Evolutionary conservation across 2,888 invertebrate species (phyloP), one percentile per base, ranked within the genome.

Genomic region (Mactromeris polynyma): DNA sequence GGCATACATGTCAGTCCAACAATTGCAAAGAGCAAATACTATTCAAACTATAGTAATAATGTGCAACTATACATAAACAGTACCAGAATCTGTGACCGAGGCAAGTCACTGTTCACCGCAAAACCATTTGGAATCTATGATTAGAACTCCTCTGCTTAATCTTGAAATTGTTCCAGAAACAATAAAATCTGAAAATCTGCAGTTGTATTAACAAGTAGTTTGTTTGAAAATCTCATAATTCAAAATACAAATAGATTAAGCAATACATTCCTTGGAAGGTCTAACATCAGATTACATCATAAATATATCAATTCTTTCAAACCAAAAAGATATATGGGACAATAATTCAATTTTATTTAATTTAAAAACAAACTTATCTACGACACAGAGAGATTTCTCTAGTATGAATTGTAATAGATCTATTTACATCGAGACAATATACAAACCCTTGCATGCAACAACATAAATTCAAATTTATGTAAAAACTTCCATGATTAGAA

Each of bases 251-350:
- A 7, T 9, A 64, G 58, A 64, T 64, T 64, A 7, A 64, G 26
- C 58, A 64, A 64, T 64, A 64, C n/a, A 64, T 64, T 64, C 58
- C 58, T 26, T 64, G n/a, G 58, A 54, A 54, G 19, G 54, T 21
- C 0, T 26, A 9, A 36, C 17, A 73, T 36, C 73, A 33, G 73
- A 73, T 73, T 36, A 36, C 73, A 36, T 14, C 73, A 73, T 73
- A 73, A 36, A 73, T 73, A 36, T 73, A 73, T 73, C 31, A 73
- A 73, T 73, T 33, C 73, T 33, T 33, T 73, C 73, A 33, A 73
- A 73, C 73, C 17, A 14, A 4, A 33, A 33, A 33, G 14, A 73
- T 19, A 73, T 36, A 73, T 31, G 33, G 33, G 36, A 73, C 14
- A 3, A 73, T 36, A 73, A 73, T 73, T 36, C 36, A 73, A 73